phyloP scores from a whole-genome alignment of 1,140 invertebrate species.

The Luehdorfia chinensis region DNA sequence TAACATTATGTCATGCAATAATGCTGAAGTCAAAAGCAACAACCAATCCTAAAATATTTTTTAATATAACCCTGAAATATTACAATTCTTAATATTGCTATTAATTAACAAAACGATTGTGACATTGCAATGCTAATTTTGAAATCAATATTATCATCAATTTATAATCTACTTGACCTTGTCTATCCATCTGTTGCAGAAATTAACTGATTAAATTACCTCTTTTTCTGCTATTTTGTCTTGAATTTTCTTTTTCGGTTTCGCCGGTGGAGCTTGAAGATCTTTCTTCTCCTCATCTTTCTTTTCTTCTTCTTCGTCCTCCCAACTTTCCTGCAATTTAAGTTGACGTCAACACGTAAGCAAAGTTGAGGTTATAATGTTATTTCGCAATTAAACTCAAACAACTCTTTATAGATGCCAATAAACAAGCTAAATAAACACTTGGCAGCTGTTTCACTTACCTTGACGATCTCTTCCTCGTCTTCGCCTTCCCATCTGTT shows the following conservation, averaged over 20 bases:
- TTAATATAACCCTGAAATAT: too few relatives aligned
- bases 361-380: conserved; percentile 59
- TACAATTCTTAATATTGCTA: too few relatives aligned
- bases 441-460: conserved; percentile 69
- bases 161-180: conserved; percentile 1
- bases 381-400: neutral
- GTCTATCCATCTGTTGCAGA: neutral
- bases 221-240: conserved; percentile 89
- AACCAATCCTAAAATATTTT: too few relatives aligned
- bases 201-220: conserved; percentile 60
- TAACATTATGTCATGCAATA: too few relatives aligned
- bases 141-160: too few relatives aligned
- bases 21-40: too few relatives aligned
- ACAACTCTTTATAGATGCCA: conserved; percentile 4
- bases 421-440: conserved; percentile 16
- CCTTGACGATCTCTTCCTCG: conserved; percentile 91
- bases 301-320: conserved; percentile 89
- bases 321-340: conserved; percentile 87
- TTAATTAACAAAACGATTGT: too few relatives aligned
- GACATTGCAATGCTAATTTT: too few relatives aligned
- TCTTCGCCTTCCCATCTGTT: conserved; percentile 95
- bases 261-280: conserved; percentile 46
- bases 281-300: conserved; percentile 79
- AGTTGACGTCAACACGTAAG: conserved; percentile 63
- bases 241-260: conserved; percentile 84